Evolutionary conservation across 2,113 vertebrate species (phyloP).

Genomic region (Orycteropus afer): DNA sequence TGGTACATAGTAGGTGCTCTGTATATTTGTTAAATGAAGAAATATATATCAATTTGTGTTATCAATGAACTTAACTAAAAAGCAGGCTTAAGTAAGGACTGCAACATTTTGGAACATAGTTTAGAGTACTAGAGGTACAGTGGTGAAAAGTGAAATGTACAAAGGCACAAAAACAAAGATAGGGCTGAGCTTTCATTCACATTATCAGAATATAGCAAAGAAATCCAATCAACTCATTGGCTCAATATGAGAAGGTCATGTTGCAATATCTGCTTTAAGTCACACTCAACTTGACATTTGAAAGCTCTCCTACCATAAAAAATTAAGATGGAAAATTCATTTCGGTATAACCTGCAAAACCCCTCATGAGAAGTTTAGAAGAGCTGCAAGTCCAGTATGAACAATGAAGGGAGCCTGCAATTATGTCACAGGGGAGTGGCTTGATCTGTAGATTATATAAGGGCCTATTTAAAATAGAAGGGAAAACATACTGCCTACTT

Average conservation of each 20-base stretch:
- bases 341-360: conserved; percentile 62
- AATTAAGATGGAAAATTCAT: conserved; percentile 58
- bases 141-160: neutral
- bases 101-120: neutral
- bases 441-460: conserved; percentile 39
- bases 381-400: conserved; percentile 57
- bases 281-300: neutral
- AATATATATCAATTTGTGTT: neutral
- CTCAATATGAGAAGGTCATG: neutral
- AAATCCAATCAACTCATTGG: neutral
- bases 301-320: conserved; percentile 56
- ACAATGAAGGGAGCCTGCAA: conserved; percentile 49
- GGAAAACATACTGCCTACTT: neutral
- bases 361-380: conserved; percentile 58
- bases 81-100: neutral
- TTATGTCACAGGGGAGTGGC: conserved; percentile 48
- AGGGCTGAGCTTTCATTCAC: neutral
- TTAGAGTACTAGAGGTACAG: neutral
- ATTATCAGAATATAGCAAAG: neutral
- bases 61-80: neutral
- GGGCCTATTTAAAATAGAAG: conserved; percentile 64
- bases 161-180: neutral
- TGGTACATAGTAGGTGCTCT: neutral
- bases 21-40: neutral
- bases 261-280: conserved; percentile 40